Evolutionary conservation across 2,797 vertebrate genomes (phyloP), one percentile per base, ranked within the genome.

Genomic region (Rhynchonycteris naso): DNA sequence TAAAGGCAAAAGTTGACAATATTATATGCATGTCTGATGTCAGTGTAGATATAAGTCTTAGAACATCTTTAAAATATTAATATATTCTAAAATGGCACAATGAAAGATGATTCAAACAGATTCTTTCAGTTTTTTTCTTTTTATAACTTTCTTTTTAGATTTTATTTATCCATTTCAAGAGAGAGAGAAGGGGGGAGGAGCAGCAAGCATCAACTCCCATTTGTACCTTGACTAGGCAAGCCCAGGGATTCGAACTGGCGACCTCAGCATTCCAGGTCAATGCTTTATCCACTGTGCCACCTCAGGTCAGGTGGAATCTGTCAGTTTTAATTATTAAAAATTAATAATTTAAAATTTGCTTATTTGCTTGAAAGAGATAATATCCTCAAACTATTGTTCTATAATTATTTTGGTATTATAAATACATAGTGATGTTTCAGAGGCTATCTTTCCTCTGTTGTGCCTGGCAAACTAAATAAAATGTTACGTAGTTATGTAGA

Each of bases 401-500:
- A 7, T 52, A 43, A 16, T 84, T 93, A 84, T 50, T 81, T 86
- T 95, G 52, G 47, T 90, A n/a, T 63, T 85, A 81, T 18, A 75
- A 59, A 65, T 59, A 66, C 18, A 86, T 7, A 65, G 30, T 35
- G 12, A 84, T 72, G 4, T 91, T 89, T 94, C 76, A 79, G 71
- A 93, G 43, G 24, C 22, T 7, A 33, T 54, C 30, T 68, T 74
- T 79, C 19, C 52, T 89, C 93, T 80, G 61, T 26, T 58, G 6
- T 75, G 28, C 30, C 74, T 90, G 28, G 12, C 21, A 89, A 92
- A 93, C 74, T 72, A 79, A 14, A 28, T 2, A 71, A 81, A 94
- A 82, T 93, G 96, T 79, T 85, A 30, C n/a, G 28, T 89, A 95
- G 58, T 82, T 89, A 71, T 52, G 2, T 92, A 61, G 80, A 93